These are phyloP conservation scores for Seladonia tumulorum DNA, from an alignment of 2,888 invertebrate species.

Conservation along the genomic window DNA sequence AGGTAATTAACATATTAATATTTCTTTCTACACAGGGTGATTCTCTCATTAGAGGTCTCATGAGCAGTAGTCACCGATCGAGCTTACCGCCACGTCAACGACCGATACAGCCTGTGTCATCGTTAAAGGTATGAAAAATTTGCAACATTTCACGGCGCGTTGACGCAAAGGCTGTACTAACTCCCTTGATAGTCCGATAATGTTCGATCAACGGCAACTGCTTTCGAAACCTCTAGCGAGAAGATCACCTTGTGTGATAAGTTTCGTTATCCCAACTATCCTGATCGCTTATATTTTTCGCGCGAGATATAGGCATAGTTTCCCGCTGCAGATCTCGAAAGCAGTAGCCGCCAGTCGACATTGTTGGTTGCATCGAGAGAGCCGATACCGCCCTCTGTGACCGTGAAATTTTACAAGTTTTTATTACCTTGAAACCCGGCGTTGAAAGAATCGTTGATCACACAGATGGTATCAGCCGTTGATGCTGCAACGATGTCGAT, in stretches of 20 bases:
- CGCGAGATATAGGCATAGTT: neutral
- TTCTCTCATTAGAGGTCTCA: neutral
- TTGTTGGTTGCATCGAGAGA: neutral
- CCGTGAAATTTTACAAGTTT: neutral
- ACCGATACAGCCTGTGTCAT: neutral
- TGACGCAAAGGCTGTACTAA: neutral
- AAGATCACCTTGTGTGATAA: neutral
- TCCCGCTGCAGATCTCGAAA: neutral
- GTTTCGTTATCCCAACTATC: neutral
- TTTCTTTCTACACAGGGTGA: neutral
- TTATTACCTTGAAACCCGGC: neutral
- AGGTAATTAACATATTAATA: neutral
- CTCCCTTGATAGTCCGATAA: neutral
- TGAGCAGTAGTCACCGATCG: neutral
- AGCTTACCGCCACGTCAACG: neutral
- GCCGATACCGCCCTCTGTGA: neutral
- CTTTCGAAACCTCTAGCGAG: neutral
- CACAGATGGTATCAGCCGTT: neutral
- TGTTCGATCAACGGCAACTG: neutral
- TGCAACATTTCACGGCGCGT: neutral
- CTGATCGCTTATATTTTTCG: neutral
- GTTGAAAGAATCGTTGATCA: neutral
- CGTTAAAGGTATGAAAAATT: neutral
- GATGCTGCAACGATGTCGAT: neutral
- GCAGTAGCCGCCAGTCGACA: neutral